Conservation (phyloP, 92 coral and sea anemone genomes). For the Montipora capitata region DNA sequence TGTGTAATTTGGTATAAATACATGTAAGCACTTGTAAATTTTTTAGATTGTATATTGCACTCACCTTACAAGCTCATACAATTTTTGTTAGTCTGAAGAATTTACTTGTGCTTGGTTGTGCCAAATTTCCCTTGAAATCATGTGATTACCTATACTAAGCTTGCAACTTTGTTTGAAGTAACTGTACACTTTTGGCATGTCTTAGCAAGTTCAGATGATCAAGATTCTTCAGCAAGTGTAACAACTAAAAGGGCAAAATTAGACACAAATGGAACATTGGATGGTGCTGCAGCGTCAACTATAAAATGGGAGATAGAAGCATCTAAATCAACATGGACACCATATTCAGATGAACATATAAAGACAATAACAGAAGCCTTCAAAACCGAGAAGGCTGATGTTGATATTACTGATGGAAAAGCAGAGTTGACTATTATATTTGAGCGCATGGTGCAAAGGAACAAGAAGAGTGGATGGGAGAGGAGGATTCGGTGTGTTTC, state of each 20-base stretch:
- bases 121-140: too few relatives aligned
- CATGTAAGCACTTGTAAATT: too few relatives aligned
- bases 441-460: constrained; percentile 95
- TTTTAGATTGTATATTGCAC: too few relatives aligned
- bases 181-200: background rate
- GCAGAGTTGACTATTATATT: constrained; percentile 74
- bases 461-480: constrained; percentile 94
- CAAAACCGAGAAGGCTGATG: constrained; percentile 68
- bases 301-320: constrained; percentile 83
- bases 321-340: constrained; percentile 82
- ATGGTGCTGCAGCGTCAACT: constrained; percentile 14
- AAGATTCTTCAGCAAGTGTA: constrained; percentile 23
- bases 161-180: too few relatives aligned
- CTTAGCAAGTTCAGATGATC: constrained; percentile 38
- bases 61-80: too few relatives aligned
- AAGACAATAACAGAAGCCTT: constrained; percentile 77
- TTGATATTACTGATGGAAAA: constrained; percentile 74
- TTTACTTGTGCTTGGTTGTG: too few relatives aligned
- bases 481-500: constrained; percentile 87
- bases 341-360: constrained; percentile 74
- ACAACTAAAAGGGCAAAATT: constrained; percentile 62
- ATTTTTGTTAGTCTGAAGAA: too few relatives aligned
- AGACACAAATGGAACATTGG: constrained; percentile 41
- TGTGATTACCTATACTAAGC: too few relatives aligned
- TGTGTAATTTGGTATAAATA: too few relatives aligned